Conservation (phyloP, 2,113 vertebrate genomes). For the Spermophilus dauricus region DNA sequence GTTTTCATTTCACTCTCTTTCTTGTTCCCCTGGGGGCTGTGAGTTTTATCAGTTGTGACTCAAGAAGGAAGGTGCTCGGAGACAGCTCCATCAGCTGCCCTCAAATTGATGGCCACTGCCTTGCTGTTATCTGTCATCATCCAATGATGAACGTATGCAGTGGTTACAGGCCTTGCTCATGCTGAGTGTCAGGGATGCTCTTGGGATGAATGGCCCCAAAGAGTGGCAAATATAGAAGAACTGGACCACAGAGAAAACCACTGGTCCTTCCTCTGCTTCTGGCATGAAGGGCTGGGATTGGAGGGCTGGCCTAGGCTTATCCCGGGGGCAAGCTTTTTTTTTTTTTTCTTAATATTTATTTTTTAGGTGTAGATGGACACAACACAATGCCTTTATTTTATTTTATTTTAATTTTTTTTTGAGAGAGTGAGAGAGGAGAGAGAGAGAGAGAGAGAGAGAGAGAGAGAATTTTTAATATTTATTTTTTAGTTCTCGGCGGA, state of each 20-base stretch:
- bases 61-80: slow-evolving; percentile 20
- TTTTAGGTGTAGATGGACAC: too few species aligned
- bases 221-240: background rate
- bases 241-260: background rate
- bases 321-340: background rate
- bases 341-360: too few species aligned
- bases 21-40: slow-evolving; percentile 10
- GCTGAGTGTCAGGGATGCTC: background rate
- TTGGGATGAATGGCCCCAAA: background rate
- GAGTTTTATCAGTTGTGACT: slow-evolving; percentile 59
- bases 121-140: background rate
- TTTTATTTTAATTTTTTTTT: too few species aligned
- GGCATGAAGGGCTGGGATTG: background rate
- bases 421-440: too few species aligned
- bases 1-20: slow-evolving; percentile 65
- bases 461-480: too few species aligned
- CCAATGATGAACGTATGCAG: background rate
- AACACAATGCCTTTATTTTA: too few species aligned
- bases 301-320: background rate
- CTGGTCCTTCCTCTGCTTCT: background rate
- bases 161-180: background rate
- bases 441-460: too few species aligned
- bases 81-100: background rate
- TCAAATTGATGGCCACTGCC: background rate
- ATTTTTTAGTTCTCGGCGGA: too few species aligned